phyloP scores from a whole-genome alignment of 2,113 vertebrate species.

The Eulemur rufifrons region DNA sequence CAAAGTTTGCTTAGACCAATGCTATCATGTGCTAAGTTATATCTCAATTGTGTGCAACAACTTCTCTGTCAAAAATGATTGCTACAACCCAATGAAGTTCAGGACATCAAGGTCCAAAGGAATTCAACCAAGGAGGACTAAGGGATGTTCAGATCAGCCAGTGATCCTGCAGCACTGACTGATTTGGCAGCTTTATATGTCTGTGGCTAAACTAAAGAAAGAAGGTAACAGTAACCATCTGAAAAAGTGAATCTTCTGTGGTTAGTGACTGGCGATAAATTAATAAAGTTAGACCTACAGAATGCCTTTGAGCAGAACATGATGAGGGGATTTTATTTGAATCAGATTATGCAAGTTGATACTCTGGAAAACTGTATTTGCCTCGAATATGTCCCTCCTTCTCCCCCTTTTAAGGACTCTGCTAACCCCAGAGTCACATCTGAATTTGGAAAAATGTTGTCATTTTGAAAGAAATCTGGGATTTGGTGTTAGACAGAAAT shows the following conservation, averaged over 20 bases:
- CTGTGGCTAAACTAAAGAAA: neutral
- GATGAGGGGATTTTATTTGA: neutral
- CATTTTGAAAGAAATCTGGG: neutral
- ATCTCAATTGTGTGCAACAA: neutral
- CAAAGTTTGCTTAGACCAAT: conserved; percentile 25
- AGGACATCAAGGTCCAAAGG: neutral
- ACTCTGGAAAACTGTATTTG: neutral
- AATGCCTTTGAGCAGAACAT: neutral
- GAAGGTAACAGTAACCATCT: neutral
- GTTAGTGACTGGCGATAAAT: neutral
- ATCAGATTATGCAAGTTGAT: neutral
- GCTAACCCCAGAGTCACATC: neutral
- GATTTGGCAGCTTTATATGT: neutral
- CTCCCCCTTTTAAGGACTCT: neutral
- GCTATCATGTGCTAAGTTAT: neutral
- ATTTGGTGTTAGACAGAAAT: neutral
- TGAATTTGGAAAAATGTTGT: neutral
- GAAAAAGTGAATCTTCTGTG: neutral
- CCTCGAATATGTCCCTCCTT: neutral
- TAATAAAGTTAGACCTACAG: neutral
- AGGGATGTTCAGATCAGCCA: neutral
- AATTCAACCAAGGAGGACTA: neutral
- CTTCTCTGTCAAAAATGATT: neutral
- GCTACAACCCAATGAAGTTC: neutral
- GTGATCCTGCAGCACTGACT: neutral